phyloP scores from a whole-genome alignment of 2,113 vertebrate genomes.

The Corvus moneduloides region DNA sequence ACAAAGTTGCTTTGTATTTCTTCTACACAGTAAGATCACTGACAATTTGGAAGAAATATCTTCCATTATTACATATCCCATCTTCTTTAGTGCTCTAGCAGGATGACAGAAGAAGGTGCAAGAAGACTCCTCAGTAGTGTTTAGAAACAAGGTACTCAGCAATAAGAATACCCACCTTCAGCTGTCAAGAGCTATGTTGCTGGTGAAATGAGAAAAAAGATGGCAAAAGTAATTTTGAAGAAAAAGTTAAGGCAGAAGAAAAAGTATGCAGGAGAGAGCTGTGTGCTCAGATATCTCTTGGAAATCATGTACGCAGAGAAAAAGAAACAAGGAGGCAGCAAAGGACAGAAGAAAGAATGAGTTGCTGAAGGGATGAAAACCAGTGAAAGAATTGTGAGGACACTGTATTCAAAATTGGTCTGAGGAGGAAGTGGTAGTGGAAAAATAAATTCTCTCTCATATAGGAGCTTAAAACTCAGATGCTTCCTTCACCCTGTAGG shows the following conservation, averaged over 20 bases:
- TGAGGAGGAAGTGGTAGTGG: not conserved
- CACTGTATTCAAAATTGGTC: not conserved
- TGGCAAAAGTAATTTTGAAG: not conserved
- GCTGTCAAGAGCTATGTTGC: not conserved
- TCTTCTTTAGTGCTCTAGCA: not conserved
- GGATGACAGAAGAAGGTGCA: not conserved
- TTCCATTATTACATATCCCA: not conserved
- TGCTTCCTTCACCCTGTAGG: not conserved
- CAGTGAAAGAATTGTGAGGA: not conserved
- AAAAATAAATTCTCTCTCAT: not conserved
- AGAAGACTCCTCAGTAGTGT: not conserved
- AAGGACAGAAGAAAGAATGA: not conserved
- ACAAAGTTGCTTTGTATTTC: not conserved
- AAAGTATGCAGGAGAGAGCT: not conserved
- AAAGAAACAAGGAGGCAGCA: not conserved
- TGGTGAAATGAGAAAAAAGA: not conserved
- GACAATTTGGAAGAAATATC: not conserved
- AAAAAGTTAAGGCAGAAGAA: not conserved
- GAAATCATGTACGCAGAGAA: not conserved
- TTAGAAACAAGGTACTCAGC: not conserved
- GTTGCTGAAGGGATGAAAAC: not conserved
- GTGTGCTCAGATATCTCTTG: not conserved
- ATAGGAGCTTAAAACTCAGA: not conserved
- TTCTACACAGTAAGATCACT: not conserved
- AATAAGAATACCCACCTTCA: accelerated